phyloP scores from a whole-genome alignment of 2,888 invertebrate genomes.

The Euzetes globulus region DNA sequence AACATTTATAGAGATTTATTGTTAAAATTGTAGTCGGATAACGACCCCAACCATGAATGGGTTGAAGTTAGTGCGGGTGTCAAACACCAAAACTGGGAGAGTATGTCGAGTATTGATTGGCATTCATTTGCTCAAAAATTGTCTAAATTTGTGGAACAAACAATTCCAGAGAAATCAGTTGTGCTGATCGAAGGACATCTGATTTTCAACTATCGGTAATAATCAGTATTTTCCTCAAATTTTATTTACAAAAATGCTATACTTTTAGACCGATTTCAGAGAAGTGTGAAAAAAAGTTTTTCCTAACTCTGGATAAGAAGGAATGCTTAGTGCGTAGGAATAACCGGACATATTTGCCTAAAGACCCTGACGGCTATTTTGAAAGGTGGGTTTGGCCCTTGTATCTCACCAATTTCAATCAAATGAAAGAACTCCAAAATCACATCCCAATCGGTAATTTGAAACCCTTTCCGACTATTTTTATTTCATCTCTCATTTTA shows the following conservation, averaged over 20 bases:
- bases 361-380: conserved; percentile 80
- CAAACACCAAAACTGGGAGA: conserved; percentile 42
- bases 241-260: background rate
- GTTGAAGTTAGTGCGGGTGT: conserved; percentile 34
- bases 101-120: conserved; percentile 39
- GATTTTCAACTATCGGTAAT: conserved; percentile 39
- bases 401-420: conserved; percentile 51
- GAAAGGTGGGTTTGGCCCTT: conserved; percentile 85
- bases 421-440: background rate
- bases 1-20: no score
- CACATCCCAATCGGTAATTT: background rate
- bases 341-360: conserved; percentile 66
- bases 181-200: conserved; percentile 41
- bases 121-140: conserved; percentile 36
- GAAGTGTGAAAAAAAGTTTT: conserved; percentile 65
- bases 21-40: conserved; percentile 31
- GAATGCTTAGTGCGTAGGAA: conserved; percentile 60
- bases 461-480: background rate
- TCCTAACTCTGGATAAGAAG: conserved; percentile 61
- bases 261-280: conserved; percentile 43
- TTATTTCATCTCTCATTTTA: background rate
- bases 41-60: conserved; percentile 36
- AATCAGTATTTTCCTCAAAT: no score
- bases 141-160: conserved; percentile 17
- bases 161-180: conserved; percentile 20